phyloP scores from a whole-genome alignment of 2,797 vertebrate genomes.

The Cyprinella venusta region DNA sequence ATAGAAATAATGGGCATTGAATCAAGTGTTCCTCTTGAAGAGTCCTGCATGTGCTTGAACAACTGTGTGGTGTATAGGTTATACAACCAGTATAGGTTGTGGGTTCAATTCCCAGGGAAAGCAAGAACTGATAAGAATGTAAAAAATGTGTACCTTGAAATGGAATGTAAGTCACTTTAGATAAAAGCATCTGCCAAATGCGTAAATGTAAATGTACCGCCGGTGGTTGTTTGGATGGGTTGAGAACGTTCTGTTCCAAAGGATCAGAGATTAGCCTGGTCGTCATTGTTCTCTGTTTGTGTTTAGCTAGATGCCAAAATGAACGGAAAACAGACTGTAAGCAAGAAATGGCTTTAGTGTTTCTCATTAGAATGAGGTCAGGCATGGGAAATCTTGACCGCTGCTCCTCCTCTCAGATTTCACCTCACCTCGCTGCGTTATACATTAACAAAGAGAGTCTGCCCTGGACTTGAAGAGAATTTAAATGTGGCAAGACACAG shows the following conservation, averaged over 20 bases:
- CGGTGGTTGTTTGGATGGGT: conserved; percentile 64
- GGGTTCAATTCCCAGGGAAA: no score
- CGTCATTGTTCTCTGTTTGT: conserved; percentile 82
- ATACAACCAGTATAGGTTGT: no score
- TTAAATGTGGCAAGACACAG: neutral
- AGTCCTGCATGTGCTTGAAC: no score
- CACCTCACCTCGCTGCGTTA: neutral
- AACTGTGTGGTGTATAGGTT: neutral
- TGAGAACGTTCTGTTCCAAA: conserved; percentile 77
- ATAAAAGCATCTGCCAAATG: no score
- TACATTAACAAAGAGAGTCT: neutral
- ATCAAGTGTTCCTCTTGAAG: neutral
- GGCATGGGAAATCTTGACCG: neutral
- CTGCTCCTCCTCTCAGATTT: neutral
- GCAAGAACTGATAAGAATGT: no score
- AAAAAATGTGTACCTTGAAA: no score
- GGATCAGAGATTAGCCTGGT: conserved; percentile 78
- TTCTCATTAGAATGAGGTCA: conserved; percentile 8
- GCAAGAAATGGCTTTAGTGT: conserved; percentile 63
- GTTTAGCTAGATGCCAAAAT: conserved; percentile 73
- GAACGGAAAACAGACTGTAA: conserved; percentile 77
- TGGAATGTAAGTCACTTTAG: no score
- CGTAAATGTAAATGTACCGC: neutral
- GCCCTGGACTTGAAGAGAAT: neutral
- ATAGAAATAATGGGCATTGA: neutral